These are phyloP conservation scores for Chrysocyon brachyurus DNA, from an alignment of 2,797 vertebrate genomes.

Conservation along the genomic window DNA sequence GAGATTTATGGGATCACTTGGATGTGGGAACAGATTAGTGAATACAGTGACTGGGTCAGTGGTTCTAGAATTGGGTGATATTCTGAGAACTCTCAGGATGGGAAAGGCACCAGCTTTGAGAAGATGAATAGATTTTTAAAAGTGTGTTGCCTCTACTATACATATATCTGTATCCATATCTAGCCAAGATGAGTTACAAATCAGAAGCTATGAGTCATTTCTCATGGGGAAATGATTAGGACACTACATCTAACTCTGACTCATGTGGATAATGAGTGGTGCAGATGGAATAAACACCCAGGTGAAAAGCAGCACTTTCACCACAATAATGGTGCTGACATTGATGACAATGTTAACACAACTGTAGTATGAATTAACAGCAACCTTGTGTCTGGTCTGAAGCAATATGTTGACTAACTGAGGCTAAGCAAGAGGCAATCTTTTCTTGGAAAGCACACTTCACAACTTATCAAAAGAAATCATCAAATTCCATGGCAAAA, in stretches of 20 bases:
- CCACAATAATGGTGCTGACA: neutral
- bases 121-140: neutral
- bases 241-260: neutral
- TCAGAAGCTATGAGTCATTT: neutral
- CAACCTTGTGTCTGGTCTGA: neutral
- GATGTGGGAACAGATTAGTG: neutral
- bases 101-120: neutral
- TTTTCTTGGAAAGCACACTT: neutral
- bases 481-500: neutral
- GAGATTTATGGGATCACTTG: neutral
- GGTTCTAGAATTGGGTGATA: neutral
- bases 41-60: neutral
- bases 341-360: neutral
- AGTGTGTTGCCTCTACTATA: neutral
- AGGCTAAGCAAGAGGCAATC: neutral
- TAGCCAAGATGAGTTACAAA: neutral
- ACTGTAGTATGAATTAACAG: neutral
- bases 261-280: neutral
- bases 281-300: neutral
- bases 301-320: neutral
- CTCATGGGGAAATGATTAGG: neutral
- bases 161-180: neutral
- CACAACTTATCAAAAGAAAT: neutral
- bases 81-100: neutral
- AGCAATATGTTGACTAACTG: neutral